Conservation (phyloP, 2,797 vertebrate species). For the Brachymystax lenok region DNA sequence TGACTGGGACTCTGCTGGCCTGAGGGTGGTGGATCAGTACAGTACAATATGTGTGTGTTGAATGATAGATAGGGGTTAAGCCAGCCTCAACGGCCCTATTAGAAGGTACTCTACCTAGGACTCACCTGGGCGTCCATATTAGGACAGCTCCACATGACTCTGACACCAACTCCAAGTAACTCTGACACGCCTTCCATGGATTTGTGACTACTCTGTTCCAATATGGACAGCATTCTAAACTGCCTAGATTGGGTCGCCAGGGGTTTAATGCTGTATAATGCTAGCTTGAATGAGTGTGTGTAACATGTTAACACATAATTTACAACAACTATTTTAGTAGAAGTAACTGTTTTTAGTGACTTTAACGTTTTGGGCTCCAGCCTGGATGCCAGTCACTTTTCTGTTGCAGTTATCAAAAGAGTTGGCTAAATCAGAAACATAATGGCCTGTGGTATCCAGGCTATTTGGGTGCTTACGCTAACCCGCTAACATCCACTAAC, state of each 20-base stretch:
- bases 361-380: not conserved
- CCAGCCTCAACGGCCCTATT: not conserved
- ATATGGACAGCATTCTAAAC: too few relatives aligned
- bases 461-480: not conserved
- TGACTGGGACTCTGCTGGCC: not conserved
- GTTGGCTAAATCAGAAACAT: conserved; percentile 1
- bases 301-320: too few relatives aligned
- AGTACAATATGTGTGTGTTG: not conserved
- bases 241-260: too few relatives aligned
- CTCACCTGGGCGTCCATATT: not conserved
- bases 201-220: too few relatives aligned
- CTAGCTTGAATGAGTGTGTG: too few relatives aligned
- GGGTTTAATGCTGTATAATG: too few relatives aligned
- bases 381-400: conserved; percentile 39
- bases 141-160: not conserved
- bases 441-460: not conserved
- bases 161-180: too few relatives aligned
- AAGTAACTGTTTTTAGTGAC: not conserved
- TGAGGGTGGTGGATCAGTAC: not conserved
- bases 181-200: too few relatives aligned
- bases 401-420: not conserved
- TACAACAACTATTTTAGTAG: too few relatives aligned
- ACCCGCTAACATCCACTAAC: conserved; percentile 28
- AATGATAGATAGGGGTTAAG: not conserved
- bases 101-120: not conserved